Evolutionary conservation across 2,888 invertebrate genomes (phyloP).

Genomic region (Rhingia rostrata): DNA sequence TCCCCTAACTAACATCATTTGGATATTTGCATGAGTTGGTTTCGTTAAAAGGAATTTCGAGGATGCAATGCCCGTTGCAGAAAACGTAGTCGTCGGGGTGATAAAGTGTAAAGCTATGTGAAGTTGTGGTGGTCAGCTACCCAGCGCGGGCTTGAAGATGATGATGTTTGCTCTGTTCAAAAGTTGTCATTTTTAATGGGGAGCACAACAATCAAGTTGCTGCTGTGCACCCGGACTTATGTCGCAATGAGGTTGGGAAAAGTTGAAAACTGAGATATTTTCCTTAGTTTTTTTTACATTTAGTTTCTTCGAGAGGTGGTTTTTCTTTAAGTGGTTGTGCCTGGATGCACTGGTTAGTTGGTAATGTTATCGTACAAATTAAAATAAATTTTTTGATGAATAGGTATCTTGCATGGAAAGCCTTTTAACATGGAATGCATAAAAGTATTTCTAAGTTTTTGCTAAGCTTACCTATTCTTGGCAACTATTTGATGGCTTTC

Average conservation of each 20-base stretch:
- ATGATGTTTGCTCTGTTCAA: conserved; percentile 10
- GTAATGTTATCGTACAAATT: not conserved
- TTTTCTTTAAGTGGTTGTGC: not conserved
- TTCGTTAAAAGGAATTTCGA: conserved; percentile 11
- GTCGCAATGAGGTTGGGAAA: not conserved
- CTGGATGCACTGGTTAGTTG: conserved; percentile 8
- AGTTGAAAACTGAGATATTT: conserved; percentile 1
- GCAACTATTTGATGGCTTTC: too few species aligned
- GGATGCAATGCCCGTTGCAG: not conserved
- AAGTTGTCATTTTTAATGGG: conserved; percentile 42
- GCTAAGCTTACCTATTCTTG: too few species aligned
- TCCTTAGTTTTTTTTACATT: not conserved
- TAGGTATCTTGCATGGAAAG: not conserved
- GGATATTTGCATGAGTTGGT: conserved; percentile 51
- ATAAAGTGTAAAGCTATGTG: conserved; percentile 6
- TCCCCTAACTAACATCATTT: conserved; percentile 59
- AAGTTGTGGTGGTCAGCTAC: conserved; percentile 19
- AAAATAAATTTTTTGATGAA: not conserved
- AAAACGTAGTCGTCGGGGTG: not conserved
- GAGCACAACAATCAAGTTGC: conserved; percentile 2
- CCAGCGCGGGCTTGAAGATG: not conserved
- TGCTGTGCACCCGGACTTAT: conserved; percentile 1
- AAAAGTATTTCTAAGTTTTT: too few species aligned
- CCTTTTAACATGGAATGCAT: not conserved
- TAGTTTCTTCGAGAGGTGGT: conserved; percentile 1